Evolutionary conservation across 2,113 vertebrate species (phyloP).

Genomic region (Ageneiosus marmoratus): DNA sequence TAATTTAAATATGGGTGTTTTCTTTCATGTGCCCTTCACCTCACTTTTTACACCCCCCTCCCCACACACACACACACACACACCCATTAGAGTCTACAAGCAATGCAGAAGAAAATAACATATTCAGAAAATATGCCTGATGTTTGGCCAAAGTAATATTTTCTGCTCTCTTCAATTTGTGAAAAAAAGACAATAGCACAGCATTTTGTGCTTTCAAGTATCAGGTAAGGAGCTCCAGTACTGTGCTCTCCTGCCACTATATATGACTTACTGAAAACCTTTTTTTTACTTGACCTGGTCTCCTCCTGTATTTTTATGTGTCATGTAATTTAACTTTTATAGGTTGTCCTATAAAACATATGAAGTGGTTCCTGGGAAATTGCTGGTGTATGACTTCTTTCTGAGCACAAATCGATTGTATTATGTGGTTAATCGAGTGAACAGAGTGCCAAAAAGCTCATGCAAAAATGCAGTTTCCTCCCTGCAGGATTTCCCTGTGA

Average conservation of each 20-base stretch:
- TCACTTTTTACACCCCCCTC: not conserved
- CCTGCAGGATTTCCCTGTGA: slow-evolving; percentile 53
- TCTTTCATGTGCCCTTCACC: not conserved
- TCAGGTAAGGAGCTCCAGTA: not conserved
- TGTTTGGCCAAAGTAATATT: slow-evolving; percentile 13
- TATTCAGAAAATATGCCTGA: slow-evolving; percentile 21
- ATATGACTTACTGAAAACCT: slow-evolving; percentile 30
- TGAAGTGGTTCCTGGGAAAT: slow-evolving; percentile 51
- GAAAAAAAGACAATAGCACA: slow-evolving; percentile 26
- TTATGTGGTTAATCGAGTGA: slow-evolving; percentile 63
- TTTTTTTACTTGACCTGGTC: slow-evolving; percentile 28
- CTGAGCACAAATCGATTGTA: slow-evolving; percentile 56
- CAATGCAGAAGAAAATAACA: not conserved
- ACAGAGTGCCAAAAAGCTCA: slow-evolving; percentile 47
- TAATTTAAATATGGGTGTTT: not conserved
- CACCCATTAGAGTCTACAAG: not conserved
- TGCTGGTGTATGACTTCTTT: slow-evolving; percentile 53
- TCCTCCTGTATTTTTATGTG: slow-evolving; percentile 23
- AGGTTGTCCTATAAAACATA: slow-evolving; percentile 48
- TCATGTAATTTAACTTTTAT: slow-evolving; percentile 42
- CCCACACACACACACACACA: no score
- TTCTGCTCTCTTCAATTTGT: slow-evolving; percentile 5
- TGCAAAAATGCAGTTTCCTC: slow-evolving; percentile 50
- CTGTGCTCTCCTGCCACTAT: slow-evolving; percentile 13
- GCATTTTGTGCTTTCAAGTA: slow-evolving; percentile 2